Evolutionary conservation across 2,888 invertebrate species (phyloP), one percentile per base, ranked within the genome.

Genomic region (Amiota communis): DNA sequence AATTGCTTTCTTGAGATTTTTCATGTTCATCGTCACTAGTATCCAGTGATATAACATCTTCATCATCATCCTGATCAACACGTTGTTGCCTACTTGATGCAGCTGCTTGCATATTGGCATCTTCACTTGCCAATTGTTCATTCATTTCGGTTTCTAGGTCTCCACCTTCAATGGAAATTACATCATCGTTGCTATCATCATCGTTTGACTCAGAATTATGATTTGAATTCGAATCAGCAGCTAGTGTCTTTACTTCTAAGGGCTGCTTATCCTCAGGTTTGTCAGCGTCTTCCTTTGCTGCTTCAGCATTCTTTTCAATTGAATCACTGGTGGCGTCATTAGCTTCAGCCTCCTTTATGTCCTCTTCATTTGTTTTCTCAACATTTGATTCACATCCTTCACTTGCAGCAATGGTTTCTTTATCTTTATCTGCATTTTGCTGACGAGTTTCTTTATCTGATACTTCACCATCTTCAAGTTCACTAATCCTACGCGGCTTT

Each of bases 101-200:
- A 13, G 13, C 47, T 2, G 74, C 65, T 8, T 83, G 80, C 8
- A 80, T 80, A 47, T 80, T 78, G 13, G 70, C 46, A 11, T 85
- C 78, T 9, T 85, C 86, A 56, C 85, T 78, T 10, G 79, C 79
- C 67, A 88, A 75, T 74, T 88, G 86, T 51, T 87, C 88, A 6
- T 91, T 92, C 75, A 89, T 86, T 82, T 89, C 88, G 49, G 82
- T 81, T 72, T 88, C 89, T 46, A 90, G 72, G 74, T 90, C 90
- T 11, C 89, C 90, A 23, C 90, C 87, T 67, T 81, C 85, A n/a
- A 89, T 82, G 3, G 90, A 90, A 59, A 90, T 89, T 2, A 88
- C 85, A 80, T 90, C 90, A 73, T 90, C 89, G 71, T 88, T 88
- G 64, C 85, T 84, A 78, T 87, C 88, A 64, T 88, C 88, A 49